phyloP scores from a whole-genome alignment of 2,888 invertebrate species.

The Camptogramma bilineatum region DNA sequence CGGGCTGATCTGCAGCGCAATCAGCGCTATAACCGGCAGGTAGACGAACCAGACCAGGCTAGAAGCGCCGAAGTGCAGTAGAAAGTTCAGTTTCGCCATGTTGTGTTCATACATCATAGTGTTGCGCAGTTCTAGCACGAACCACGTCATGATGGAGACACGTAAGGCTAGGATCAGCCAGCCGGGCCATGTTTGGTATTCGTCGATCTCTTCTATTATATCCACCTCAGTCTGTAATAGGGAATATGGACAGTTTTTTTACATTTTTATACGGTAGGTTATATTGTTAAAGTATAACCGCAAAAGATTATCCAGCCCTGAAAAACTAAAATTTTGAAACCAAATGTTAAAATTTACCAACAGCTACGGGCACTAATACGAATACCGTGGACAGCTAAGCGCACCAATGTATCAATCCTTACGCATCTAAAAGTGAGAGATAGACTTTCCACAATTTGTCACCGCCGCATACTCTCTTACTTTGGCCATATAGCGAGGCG shows the following conservation, averaged over 20 bases:
- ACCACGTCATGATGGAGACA: conserved; percentile 95
- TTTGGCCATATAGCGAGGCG: too few relatives aligned
- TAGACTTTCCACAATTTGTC: too few relatives aligned
- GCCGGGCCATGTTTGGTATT: conserved; percentile 99
- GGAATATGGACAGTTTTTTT: not conserved
- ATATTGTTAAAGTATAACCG: too few relatives aligned
- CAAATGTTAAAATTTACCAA: too few relatives aligned
- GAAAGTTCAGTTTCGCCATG: conserved; percentile 93
- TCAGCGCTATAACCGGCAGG: conserved; percentile 96
- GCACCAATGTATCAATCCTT: too few relatives aligned
- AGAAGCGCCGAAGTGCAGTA: conserved; percentile 98
- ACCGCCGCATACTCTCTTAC: too few relatives aligned
- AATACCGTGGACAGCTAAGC: too few relatives aligned
- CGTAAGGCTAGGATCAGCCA: conserved; percentile 96
- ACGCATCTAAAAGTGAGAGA: too few relatives aligned
- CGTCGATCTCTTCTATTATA: conserved; percentile 97
- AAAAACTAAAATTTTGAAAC: too few relatives aligned
- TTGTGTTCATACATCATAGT: conserved; percentile 84
- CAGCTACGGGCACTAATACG: too few relatives aligned
- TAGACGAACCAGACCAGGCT: conserved; percentile 99
- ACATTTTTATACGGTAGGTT: too few relatives aligned
- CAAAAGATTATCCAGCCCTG: too few relatives aligned
- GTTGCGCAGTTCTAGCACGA: conserved; percentile 89
- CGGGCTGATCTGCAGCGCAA: conserved; percentile 96
- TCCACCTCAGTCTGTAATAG: conserved; percentile 94